Percentiles rank a stretch among this genome's conserved stretches.
Conservation (phyloP, 2,113 vertebrate species). For the Thermophis baileyi region DNA sequence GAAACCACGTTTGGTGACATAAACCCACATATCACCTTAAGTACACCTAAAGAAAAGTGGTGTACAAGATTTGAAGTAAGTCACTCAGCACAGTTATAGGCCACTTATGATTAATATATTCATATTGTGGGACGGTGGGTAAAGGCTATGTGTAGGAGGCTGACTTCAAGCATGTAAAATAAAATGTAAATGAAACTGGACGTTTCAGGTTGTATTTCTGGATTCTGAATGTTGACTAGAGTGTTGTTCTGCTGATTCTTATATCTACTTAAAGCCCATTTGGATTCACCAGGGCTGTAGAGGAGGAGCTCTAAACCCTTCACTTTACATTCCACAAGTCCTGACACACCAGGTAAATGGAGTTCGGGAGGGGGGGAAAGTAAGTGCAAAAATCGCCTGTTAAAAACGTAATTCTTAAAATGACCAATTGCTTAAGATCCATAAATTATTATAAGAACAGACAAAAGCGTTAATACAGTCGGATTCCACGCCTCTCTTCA, state of each 20-base stretch:
- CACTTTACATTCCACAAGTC: not conserved
- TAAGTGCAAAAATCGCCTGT: not conserved
- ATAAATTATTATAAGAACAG: not conserved
- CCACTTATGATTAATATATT: not conserved
- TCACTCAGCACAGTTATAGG: not conserved
- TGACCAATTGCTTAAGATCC: not conserved
- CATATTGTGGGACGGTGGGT: not conserved
- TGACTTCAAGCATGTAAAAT: not conserved
- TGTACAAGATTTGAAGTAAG: not conserved
- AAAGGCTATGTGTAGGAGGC: not conserved
- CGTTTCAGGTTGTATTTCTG: not conserved
- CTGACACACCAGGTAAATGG: not conserved
- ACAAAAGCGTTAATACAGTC: not conserved
- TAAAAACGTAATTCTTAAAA: not conserved
- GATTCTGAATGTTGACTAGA: not conserved
- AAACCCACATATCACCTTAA: not conserved
- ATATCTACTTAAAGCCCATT: not conserved
- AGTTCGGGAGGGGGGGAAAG: not conserved
- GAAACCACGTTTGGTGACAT: not conserved
- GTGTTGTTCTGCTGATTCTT: not conserved
- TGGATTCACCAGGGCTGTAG: not conserved
- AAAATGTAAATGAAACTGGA: not conserved
- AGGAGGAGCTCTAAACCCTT: not conserved
- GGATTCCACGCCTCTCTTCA: not conserved
- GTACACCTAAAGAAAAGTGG: not conserved